These are phyloP conservation scores for Beris morrisii DNA, from an alignment of 2,888 invertebrate genomes.

Conservation along the genomic window DNA sequence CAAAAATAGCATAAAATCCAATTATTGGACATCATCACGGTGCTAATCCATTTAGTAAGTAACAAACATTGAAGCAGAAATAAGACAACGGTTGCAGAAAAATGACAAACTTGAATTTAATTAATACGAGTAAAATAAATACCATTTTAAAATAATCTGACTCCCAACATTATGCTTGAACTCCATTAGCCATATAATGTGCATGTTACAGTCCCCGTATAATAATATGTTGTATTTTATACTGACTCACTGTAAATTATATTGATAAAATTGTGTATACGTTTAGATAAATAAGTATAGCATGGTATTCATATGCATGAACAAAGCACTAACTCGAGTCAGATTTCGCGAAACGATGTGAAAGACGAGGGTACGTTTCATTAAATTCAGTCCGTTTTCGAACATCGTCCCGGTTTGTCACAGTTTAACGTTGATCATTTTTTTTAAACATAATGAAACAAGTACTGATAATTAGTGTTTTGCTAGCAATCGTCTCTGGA, in stretches of 20 bases:
- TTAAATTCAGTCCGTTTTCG: neutral
- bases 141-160: too few species aligned
- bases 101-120: too few species aligned
- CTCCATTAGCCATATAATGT: too few species aligned
- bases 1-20: too few species aligned
- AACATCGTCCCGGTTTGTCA: neutral
- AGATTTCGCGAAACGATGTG: neutral
- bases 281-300: neutral
- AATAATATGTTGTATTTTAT: neutral
- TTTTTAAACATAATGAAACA: constrained; percentile 45
- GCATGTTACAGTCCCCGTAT: neutral
- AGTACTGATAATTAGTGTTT: constrained; percentile 43
- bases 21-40: too few species aligned
- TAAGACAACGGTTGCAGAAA: too few species aligned
- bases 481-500: constrained; percentile 41
- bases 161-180: too few species aligned
- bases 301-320: neutral
- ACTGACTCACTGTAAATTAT: neutral
- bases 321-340: neutral
- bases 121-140: too few species aligned
- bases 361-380: neutral
- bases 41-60: too few species aligned
- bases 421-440: neutral
- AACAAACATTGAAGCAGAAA: too few species aligned
- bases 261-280: neutral